These are phyloP conservation scores for Oreamnos americanus DNA, from an alignment of 2,113 vertebrate genomes.

Conservation along the genomic window DNA sequence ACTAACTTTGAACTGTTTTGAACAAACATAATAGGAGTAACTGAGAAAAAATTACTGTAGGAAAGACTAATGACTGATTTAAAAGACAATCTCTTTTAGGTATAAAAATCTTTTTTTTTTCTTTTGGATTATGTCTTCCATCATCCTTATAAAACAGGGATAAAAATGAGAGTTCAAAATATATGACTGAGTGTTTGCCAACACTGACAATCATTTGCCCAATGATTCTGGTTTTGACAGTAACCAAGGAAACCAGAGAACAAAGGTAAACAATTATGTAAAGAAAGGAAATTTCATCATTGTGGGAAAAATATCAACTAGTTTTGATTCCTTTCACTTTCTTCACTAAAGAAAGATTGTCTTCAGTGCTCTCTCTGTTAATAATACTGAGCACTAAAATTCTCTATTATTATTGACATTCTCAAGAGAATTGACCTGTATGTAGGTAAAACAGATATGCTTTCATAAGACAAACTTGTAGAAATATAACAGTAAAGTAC, in stretches of 20 bases:
- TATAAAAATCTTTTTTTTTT: not conserved
- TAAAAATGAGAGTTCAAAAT: not conserved
- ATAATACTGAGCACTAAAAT: not conserved
- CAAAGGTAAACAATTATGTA: not conserved
- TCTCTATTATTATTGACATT: not conserved
- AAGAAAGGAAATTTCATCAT: not conserved
- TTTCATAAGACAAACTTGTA: not conserved
- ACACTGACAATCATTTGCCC: not conserved
- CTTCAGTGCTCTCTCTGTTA: not conserved
- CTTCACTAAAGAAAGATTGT: not conserved
- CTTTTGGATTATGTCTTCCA: conserved; percentile 72
- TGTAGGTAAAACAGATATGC: not conserved
- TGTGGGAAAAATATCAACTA: not conserved
- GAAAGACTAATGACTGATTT: conserved; percentile 82
- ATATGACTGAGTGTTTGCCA: not conserved
- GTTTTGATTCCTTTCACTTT: not conserved
- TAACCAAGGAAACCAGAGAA: not conserved
- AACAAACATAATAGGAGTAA: conserved; percentile 77
- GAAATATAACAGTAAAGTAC: not conserved
- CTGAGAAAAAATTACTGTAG: conserved; percentile 75
- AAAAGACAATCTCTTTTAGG: conserved; percentile 73
- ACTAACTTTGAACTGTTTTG: conserved; percentile 78
- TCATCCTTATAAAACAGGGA: not conserved
- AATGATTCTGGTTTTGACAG: not conserved
- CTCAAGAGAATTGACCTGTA: not conserved